These are phyloP conservation scores for Eupithecia centaureata DNA, from an alignment of 2,888 invertebrate genomes.

Conservation along the genomic window DNA sequence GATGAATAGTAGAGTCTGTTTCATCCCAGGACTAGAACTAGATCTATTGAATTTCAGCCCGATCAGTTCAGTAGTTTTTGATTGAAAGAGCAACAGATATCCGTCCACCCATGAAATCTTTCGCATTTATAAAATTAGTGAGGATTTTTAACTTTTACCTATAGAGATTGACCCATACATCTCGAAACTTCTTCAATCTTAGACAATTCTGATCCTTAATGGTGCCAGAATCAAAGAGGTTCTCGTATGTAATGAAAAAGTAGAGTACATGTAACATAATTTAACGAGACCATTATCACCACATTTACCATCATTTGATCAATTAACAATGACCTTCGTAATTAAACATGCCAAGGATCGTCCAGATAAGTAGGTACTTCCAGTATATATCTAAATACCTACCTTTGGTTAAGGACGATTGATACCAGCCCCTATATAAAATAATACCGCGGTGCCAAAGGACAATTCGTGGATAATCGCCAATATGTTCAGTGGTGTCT, in stretches of 20 bases:
- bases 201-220: background rate
- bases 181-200: background rate
- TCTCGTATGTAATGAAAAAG: background rate
- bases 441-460: slow-evolving; percentile 52
- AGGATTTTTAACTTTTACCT: too few species aligned
- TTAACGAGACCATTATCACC: background rate
- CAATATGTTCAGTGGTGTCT: slow-evolving; percentile 66
- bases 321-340: slow-evolving; percentile 7
- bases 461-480: slow-evolving; percentile 57
- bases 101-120: too few species aligned
- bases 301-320: background rate
- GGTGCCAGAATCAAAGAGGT: background rate
- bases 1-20: too few species aligned
- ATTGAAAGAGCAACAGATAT: too few species aligned
- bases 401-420: slow-evolving; percentile 50
- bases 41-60: too few species aligned
- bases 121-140: too few species aligned
- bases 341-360: slow-evolving; percentile 64
- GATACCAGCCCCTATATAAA: slow-evolving; percentile 75
- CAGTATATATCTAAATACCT: background rate
- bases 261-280: background rate
- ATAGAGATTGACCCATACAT: background rate
- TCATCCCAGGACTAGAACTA: too few species aligned
- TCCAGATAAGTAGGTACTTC: background rate
- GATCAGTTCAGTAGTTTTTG: too few species aligned